Base-by-base conservation (phyloP, 2,797 vertebrate genomes). In the Crocodylus rhombifer region DNA sequence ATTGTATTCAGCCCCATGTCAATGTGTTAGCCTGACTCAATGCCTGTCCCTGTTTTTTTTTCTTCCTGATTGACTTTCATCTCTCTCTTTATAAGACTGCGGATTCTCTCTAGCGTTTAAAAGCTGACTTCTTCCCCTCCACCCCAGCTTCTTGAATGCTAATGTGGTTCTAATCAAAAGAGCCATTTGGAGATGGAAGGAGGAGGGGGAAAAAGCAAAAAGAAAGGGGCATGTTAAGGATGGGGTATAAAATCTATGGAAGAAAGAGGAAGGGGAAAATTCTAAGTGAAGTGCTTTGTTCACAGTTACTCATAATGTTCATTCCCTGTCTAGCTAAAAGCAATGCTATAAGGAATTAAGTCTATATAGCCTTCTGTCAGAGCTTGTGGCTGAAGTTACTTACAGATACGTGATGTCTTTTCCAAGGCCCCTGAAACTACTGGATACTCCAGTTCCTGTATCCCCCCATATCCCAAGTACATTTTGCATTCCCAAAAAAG, bases 101-200 rank as follows among this genome's bases (percentile, higher is more conserved):
- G n/a, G 95, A 87, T 80, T 95, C 90, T 96, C 92, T 89, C 73
- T 55, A 92, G 89, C 56, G 91, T 96, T 95, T 93, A 74, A 96
- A 77, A 90, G 88, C 77, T 95, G 83, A 77, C 30, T 61, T 58
- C 79, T 92, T 90, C 5, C 16, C 88, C 93, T 95, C 33, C 74
- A 92, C 92, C 33, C 81, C 0, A 1, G 69, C 14, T 14, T 82
- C 89, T 61, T 92, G 86, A 91, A 97, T 92, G 82, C 61, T 78
- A 92, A 87, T 94, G 77, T 87, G 55, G n/a, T 61, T 88, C 30
- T 55, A 77, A 21, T 74, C 77, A n/a, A 79, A 6, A n/a, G 75
- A 71, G 30, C 88, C 57, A 60, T 69, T 85, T 91, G 33, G 82
- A 94, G 77, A 85, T 7, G 82, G 65, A 91, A 78, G 73, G 56